phyloP scores from a whole-genome alignment of 2,113 vertebrate genomes.

The Stictonetta naevosa region DNA sequence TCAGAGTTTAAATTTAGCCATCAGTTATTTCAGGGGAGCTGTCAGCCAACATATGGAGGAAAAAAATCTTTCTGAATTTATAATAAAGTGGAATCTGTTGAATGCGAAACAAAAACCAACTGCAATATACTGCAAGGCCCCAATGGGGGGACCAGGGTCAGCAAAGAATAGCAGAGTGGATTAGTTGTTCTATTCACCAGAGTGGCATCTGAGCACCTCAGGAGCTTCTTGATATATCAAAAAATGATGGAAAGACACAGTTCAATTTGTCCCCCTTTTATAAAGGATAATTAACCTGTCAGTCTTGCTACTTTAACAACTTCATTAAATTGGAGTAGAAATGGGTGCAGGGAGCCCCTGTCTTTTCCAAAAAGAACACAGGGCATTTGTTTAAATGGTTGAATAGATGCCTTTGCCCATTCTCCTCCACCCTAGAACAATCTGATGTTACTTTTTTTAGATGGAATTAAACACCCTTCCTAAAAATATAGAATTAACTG shows the following conservation, averaged over 20 bases:
- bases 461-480: constrained; percentile 70
- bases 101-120: constrained; percentile 83
- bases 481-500: constrained; percentile 76
- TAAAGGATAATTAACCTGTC: constrained; percentile 99
- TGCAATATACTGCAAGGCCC: constrained; percentile 79
- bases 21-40: constrained; percentile 93
- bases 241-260: constrained; percentile 97
- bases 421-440: not conserved
- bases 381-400: constrained; percentile 58
- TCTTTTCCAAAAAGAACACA: constrained; percentile 69
- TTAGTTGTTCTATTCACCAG: constrained; percentile 85
- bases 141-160: constrained; percentile 80
- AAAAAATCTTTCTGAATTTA: constrained; percentile 81
- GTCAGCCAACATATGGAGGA: constrained; percentile 89
- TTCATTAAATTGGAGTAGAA: constrained; percentile 92
- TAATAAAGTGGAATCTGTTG: constrained; percentile 87
- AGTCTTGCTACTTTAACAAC: constrained; percentile 93
- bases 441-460: not conserved
- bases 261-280: constrained; percentile 99
- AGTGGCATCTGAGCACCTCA: constrained; percentile 84
- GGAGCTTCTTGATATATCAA: constrained; percentile 88
- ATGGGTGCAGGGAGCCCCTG: constrained; percentile 74
- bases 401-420: not conserved
- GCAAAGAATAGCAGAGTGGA: constrained; percentile 82
- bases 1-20: constrained; percentile 99